Base-by-base conservation (phyloP, 2,113 vertebrate species). In the Paedocypris sp. region DNA sequence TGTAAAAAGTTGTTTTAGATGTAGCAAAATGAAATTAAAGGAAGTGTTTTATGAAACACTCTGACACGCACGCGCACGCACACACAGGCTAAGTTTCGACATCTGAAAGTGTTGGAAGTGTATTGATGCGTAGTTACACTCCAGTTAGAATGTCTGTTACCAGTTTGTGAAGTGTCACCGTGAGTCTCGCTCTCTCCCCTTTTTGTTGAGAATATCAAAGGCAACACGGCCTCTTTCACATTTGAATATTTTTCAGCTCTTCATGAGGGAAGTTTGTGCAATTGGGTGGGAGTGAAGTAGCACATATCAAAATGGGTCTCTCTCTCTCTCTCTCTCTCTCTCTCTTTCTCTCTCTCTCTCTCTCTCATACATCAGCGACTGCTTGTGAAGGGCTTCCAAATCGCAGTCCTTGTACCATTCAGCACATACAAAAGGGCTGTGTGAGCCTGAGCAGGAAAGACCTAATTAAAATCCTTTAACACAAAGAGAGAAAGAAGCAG, bases 141-240 rank as follows among this genome's bases (percentile, higher is more conserved):
- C 80, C 84, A 90, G 79, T 85, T 77, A 64, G 83, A 86, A 85
- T 80, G 85, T 85, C 50, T 42, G 77, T 87, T 88, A 86, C 80
- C 83, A 87, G 82, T 87, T 89, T 81, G 64, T 39, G 23, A 35
- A 59, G 35, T 49, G 54, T 67, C 53, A 60, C 31, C 48, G 69
- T 87, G 85, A 85, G 87, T 82, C 71, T 83, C 81, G 79, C 86
- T 85, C 86, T 85, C 72, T 89, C 81, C 85, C 85, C 90, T 94
- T 94, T n/a, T 97, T 94, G 91, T 97, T 89, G 95, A 94, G 93
- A 92, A 91, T 93, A 97, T 93, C 92, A 96, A 95, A 97, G 90
- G 79, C 89, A 84, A 86, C 84, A 79, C 74, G 86, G 87, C 85
- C 87, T 79, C 86, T 89, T 91, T 92, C 90, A 92, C 92, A 89